Evolutionary conservation across 2,113 vertebrate species (phyloP).

Genomic region (Aplodontia rufa): DNA sequence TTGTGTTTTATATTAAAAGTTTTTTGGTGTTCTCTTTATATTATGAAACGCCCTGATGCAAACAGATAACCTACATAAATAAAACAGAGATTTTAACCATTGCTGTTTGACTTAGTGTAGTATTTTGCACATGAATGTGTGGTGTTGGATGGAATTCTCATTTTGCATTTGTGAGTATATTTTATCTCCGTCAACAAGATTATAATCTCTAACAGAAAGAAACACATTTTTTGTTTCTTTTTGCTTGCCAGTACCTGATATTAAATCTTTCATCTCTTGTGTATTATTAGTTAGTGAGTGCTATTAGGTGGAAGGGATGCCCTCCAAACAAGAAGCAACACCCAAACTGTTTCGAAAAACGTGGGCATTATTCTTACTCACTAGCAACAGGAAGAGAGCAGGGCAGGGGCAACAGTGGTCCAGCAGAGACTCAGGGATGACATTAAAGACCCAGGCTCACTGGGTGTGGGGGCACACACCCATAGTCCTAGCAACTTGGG

Average conservation of each 20-base stretch:
- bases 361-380: background rate
- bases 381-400: background rate
- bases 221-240: conserved; percentile 44
- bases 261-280: background rate
- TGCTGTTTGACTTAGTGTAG: background rate
- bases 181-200: background rate
- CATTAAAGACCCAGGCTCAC: too few relatives aligned
- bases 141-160: background rate
- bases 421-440: background rate
- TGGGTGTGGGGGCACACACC: too few relatives aligned
- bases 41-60: background rate
- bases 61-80: background rate
- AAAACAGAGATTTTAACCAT: background rate
- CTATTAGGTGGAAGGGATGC: background rate
- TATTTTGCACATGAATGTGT: background rate
- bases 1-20: background rate
- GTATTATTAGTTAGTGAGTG: background rate
- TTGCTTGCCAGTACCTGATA: background rate
- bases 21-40: background rate
- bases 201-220: background rate
- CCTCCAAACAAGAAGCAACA: background rate
- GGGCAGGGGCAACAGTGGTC: background rate
- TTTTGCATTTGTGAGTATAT: background rate
- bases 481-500: too few relatives aligned
- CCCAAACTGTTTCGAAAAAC: background rate